Evolutionary conservation across 2,888 invertebrate species (phyloP), one percentile per base, ranked within the genome.

Genomic region (Monoplex corrugatus): DNA sequence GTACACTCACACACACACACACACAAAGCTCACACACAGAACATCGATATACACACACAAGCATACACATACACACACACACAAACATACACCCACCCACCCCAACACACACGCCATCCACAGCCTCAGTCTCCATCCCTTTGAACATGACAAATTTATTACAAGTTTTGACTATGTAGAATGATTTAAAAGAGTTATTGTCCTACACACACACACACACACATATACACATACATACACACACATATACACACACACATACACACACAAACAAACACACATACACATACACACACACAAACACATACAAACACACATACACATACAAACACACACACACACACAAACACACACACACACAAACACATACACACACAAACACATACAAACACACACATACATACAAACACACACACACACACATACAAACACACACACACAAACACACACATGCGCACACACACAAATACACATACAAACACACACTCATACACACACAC

Each of bases 191-290:
- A 38, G 35, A 5, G 16, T n/a, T n/a, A 32, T 35, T 5, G 35
- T 35, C 23, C 5, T 3, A 75, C 23, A 75, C 75, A 75, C 23
- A 75, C 75, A 35, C 35, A 75, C 10, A 10, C 80, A 23, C 80
- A 28, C 80, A 28, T 43, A 5, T 43, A 28, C 80, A 43, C 80
- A 38, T 23, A 80, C 80, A 43, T 43, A 80, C 80, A 80, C 80
- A 80, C 80, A 78, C 78, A 80, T 43, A 80, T 43, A 80, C 40
- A 40, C 80, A 80, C 80, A 80, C 40, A 80, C 80, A 78, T 23
- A 75, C 78, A 1, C 78, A 40, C 78, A 80, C 40, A 80, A 38
- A 80, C 80, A 80, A 38, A 43, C 80, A 40, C 80, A 13, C 13
- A 2, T 43, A 80, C 38, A 40, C 40, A 40, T 43, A 80, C 5